A percentile compares a stretch with the other conserved stretches of the same genome.
Conservation (phyloP, 2,888 invertebrate genomes). For the Pseudoips prasinana region DNA sequence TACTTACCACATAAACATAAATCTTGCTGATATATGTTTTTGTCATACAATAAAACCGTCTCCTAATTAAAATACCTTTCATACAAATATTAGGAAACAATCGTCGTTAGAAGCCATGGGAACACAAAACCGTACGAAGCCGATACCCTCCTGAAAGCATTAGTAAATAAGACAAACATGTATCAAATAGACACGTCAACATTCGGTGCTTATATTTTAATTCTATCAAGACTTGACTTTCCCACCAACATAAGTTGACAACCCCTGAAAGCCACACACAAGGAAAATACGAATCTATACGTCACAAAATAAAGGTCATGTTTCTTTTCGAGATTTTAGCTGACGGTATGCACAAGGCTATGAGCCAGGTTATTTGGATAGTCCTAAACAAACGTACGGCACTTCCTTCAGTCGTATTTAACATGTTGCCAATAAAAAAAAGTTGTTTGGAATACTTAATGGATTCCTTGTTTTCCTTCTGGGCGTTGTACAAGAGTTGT, state of each 20-base stretch:
- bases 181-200: constrained; percentile 32
- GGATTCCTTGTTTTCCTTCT: constrained; percentile 50
- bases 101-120: too few species aligned
- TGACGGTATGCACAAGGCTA: constrained; percentile 15
- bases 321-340: neutral
- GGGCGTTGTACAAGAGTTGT: constrained; percentile 21
- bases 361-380: constrained; percentile 38
- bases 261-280: neutral
- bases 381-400: constrained; percentile 54
- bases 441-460: constrained; percentile 59
- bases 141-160: constrained; percentile 22
- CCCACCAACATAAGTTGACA: constrained; percentile 12
- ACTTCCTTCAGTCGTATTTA: constrained; percentile 52
- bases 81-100: too few species aligned
- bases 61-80: too few species aligned
- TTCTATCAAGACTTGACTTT: constrained; percentile 38
- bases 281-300: constrained; percentile 1
- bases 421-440: constrained; percentile 61
- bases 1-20: too few species aligned
- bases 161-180: constrained; percentile 35
- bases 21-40: too few species aligned
- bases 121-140: constrained; percentile 8
- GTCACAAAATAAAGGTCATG: neutral
- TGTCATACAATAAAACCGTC: too few species aligned
- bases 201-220: constrained; percentile 44